phyloP scores from a whole-genome alignment of 2,888 invertebrate genomes.

The Melieria crassipennis region DNA sequence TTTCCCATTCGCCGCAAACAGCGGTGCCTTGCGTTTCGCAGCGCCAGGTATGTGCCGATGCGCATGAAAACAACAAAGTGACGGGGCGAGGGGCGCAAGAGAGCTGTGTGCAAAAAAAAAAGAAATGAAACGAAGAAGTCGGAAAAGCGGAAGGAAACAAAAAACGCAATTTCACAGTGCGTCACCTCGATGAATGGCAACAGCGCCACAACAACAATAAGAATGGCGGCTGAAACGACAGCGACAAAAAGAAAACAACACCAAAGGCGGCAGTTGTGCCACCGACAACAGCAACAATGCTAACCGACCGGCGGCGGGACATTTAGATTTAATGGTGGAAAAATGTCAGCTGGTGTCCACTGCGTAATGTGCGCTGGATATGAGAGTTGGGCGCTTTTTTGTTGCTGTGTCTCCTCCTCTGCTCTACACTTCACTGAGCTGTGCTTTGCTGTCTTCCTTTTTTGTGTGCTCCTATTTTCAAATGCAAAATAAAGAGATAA shows the following conservation, averaged over 20 bases:
- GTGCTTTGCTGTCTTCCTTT: too few relatives aligned
- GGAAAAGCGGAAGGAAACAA: constrained; percentile 18
- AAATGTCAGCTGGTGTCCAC: constrained; percentile 38
- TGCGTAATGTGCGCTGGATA: too few relatives aligned
- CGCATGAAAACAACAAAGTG: not conserved
- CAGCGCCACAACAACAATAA: constrained; percentile 6
- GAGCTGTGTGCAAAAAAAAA: constrained; percentile 12
- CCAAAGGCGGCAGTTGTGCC: not conserved
- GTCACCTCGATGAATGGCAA: constrained; percentile 30
- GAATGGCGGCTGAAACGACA: not conserved
- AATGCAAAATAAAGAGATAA: too few relatives aligned
- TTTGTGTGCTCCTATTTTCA: too few relatives aligned
- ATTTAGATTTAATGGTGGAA: constrained; percentile 35
- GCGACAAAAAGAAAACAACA: not conserved
- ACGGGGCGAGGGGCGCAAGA: not conserved
- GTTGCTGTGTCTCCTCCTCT: not conserved
- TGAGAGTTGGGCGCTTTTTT: constrained; percentile 1
- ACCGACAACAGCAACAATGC: constrained; percentile 3
- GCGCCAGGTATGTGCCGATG: not conserved
- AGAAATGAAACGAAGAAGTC: not conserved
- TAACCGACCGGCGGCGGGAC: constrained; percentile 1
- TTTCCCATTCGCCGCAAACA: not conserved
- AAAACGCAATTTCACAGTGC: constrained; percentile 32
- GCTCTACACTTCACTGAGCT: too few relatives aligned
- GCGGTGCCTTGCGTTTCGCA: not conserved